These are phyloP conservation scores for Scomberomorus guttatus DNA, from an alignment of 2,797 vertebrate genomes.

Conservation along the genomic window DNA sequence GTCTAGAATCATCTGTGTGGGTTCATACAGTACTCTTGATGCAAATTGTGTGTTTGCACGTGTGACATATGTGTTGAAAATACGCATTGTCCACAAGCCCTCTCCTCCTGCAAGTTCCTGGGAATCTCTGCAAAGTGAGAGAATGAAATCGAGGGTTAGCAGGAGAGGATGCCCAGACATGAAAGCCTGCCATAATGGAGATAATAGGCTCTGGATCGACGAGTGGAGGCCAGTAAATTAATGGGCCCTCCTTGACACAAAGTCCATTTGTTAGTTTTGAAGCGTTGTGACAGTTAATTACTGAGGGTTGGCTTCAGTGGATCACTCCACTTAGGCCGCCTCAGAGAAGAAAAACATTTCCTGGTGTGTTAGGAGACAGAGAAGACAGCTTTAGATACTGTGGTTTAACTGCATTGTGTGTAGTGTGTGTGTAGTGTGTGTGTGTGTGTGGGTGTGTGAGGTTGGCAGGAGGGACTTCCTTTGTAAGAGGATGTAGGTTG, in stretches of 20 bases:
- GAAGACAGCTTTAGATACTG: slow-evolving; percentile 58
- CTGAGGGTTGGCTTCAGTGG: slow-evolving; percentile 72
- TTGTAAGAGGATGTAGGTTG: slow-evolving; percentile 24
- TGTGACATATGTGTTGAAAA: slow-evolving; percentile 3
- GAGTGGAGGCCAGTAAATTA: slow-evolving; percentile 80
- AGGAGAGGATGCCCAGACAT: slow-evolving; percentile 55
- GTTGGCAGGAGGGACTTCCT: background rate
- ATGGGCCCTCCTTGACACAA: slow-evolving; percentile 82
- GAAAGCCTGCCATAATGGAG: slow-evolving; percentile 77
- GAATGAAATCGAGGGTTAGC: slow-evolving; percentile 51
- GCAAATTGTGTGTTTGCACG: background rate
- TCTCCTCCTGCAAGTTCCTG: slow-evolving; percentile 29
- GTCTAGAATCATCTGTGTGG: slow-evolving; percentile 5
- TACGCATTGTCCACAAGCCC: background rate
- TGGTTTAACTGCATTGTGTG: slow-evolving; percentile 44
- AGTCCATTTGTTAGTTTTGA: slow-evolving; percentile 86
- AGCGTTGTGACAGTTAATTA: slow-evolving; percentile 85
- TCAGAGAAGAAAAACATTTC: slow-evolving; percentile 71
- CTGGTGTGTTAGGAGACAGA: slow-evolving; percentile 60
- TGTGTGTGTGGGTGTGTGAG: background rate
- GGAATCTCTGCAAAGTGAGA: slow-evolving; percentile 51
- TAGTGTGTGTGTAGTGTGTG: background rate
- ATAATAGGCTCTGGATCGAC: slow-evolving; percentile 80
- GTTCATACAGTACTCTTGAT: background rate
- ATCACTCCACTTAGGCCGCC: slow-evolving; percentile 71